Conservation (phyloP, 2,888 invertebrate genomes). For the Hypselothyrea guttata region DNA sequence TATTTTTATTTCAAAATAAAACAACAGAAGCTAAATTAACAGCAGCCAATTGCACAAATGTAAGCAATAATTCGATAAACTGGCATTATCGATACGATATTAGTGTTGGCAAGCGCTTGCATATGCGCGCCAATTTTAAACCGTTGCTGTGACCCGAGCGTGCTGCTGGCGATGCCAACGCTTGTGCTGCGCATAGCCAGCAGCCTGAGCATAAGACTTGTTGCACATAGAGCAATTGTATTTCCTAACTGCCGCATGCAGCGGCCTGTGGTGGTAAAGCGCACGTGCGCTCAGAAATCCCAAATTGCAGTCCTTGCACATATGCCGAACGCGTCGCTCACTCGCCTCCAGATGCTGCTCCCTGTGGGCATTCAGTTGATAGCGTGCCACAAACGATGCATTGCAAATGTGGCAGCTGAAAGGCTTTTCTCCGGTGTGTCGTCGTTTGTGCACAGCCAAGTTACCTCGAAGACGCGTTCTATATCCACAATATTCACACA, state of each 20-base stretch:
- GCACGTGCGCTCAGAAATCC: conserved; percentile 68
- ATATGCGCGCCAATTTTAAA: conserved; percentile 28
- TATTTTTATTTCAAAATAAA: too few relatives aligned
- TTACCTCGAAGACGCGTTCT: conserved; percentile 57
- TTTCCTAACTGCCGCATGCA: conserved; percentile 57
- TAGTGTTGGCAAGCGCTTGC: conserved; percentile 17
- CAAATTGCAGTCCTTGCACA: conserved; percentile 56
- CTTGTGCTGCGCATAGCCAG: conserved; percentile 75
- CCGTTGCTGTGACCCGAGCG: conserved; percentile 34
- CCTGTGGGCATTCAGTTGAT: conserved; percentile 54
- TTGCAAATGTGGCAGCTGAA: conserved; percentile 56
- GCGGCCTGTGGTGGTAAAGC: conserved; percentile 61
- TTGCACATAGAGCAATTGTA: conserved; percentile 66
- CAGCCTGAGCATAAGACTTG: conserved; percentile 67
- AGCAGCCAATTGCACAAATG: conserved; percentile 9
- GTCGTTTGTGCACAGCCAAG: conserved; percentile 58
- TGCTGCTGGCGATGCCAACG: conserved; percentile 57
- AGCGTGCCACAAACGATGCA: conserved; percentile 54
- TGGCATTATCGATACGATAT: conserved; percentile 20
- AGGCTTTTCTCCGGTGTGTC: conserved; percentile 67
- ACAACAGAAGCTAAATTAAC: too few relatives aligned
- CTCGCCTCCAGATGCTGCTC: conserved; percentile 47
- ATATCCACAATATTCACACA: conserved; percentile 73
- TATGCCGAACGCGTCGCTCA: conserved; percentile 44
- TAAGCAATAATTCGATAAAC: conserved; percentile 22